Evolutionary conservation across 2,888 invertebrate genomes (phyloP), one percentile per base, ranked within the genome.

Genomic region (Tigriopus californicus): DNA sequence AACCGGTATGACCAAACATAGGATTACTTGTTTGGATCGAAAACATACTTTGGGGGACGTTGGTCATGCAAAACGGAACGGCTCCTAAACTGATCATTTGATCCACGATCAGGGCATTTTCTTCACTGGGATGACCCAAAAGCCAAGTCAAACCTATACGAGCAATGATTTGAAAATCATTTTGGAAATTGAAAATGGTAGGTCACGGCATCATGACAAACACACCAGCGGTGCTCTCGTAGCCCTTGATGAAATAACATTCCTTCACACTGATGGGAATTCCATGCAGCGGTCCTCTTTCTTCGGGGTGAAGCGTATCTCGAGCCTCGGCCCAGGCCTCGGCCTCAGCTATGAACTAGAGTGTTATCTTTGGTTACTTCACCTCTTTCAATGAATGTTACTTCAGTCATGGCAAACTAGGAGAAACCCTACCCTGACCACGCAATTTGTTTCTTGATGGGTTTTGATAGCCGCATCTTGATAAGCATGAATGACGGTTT

Each of bases 261-360:
- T 70, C 70, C 61, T 70, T 70, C 46, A 70, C 63, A 55, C 67
- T 68, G n/a, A 70, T 62, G 2, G 70, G 70, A 8, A 70, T 25
- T 4, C 70, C 70, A 63, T 67, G 67, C 1, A 70, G 65, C 6
- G 67, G 67, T 8, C 67, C 67, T 61, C 64, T 65, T 65, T 60
- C 60, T 59, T 41, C 61, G 61, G 64, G 64, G 61, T 10, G 67
- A 66, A 62, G 60, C 13, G 42, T 54, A 55, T 66, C 66, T 10
- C 65, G 60, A 15, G 62, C 61, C 41, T 62, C 56, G 5, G 66
- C 66, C 59, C 59, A 60, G 22, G 60, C 61, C 64, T 64, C 61
- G 11, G 67, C 66, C 52, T 66, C 64, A 4, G 62, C 61, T 12
- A 68, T 61, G 60, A 33, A 33, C 33, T 33, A 33, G 8, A 33